phyloP scores from a whole-genome alignment of 2,113 vertebrate species.

The Percopsis transmontana region DNA sequence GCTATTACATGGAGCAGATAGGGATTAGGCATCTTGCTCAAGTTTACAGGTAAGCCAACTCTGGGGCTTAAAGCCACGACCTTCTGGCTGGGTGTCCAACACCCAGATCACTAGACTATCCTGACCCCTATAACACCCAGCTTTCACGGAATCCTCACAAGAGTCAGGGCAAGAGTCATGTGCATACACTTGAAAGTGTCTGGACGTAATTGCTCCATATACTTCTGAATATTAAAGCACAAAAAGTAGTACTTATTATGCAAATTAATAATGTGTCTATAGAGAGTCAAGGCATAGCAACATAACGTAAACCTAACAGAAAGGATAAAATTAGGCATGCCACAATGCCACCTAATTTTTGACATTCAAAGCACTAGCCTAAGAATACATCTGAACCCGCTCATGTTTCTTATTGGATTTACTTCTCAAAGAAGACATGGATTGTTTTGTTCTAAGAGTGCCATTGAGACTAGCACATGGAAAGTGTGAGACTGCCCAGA shows the following conservation, averaged over 20 bases:
- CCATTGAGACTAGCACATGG: neutral
- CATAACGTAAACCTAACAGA: neutral
- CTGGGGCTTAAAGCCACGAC: no score
- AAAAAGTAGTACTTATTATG: neutral
- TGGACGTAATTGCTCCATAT: neutral
- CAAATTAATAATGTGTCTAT: neutral
- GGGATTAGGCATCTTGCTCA: no score
- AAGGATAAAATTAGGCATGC: neutral
- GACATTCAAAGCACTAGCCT: neutral
- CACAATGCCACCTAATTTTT: neutral
- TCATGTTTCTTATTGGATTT: neutral
- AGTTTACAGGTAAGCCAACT: no score
- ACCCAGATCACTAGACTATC: no score
- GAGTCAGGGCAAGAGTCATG: neutral
- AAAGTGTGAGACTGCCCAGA: neutral
- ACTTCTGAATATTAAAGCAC: neutral
- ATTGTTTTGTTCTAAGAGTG: neutral
- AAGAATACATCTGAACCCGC: neutral
- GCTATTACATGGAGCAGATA: no score
- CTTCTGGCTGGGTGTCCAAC: no score
- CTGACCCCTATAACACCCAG: neutral
- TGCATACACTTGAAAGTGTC: neutral
- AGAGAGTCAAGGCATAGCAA: neutral
- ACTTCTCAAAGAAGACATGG: slow-evolving; percentile 6
- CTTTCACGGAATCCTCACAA: neutral